These are phyloP conservation scores for Lepilemur ruficaudatus DNA, from an alignment of 2,797 vertebrate genomes.

Conservation along the genomic window DNA sequence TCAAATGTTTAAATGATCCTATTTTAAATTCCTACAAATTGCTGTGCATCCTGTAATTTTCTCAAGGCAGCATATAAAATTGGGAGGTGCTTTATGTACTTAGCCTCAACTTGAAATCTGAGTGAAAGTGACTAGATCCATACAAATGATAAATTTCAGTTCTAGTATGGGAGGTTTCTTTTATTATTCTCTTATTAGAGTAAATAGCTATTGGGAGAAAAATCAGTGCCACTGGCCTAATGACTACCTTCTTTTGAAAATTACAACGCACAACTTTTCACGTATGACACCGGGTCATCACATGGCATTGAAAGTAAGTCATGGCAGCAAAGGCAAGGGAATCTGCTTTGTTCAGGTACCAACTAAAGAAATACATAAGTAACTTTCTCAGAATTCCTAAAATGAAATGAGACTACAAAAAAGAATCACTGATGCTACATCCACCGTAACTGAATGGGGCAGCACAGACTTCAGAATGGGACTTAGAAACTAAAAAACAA, in stretches of 20 bases:
- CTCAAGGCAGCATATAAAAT: conserved; percentile 79
- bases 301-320: conserved; percentile 77
- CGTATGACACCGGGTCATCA: conserved; percentile 70
- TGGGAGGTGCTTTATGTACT: conserved; percentile 76
- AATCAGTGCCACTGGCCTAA: conserved; percentile 75
- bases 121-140: conserved; percentile 66
- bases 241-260: conserved; percentile 78
- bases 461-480: conserved; percentile 79
- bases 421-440: conserved; percentile 75
- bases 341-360: conserved; percentile 75
- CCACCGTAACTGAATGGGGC: conserved; percentile 73
- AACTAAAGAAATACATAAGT: conserved; percentile 67
- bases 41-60: conserved; percentile 77
- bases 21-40: conserved; percentile 80
- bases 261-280: conserved; percentile 80
- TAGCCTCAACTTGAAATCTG: conserved; percentile 79
- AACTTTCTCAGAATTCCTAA: conserved; percentile 77
- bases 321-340: conserved; percentile 77
- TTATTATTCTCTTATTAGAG: conserved; percentile 74
- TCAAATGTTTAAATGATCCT: conserved; percentile 71
- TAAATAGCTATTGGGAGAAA: conserved; percentile 73
- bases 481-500: conserved; percentile 30
- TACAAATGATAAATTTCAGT: conserved; percentile 62
- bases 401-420: conserved; percentile 79
- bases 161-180: conserved; percentile 50